Evolutionary conservation across 1,140 invertebrate genomes (phyloP).

Genomic region (Melanaphis sacchari): DNA sequence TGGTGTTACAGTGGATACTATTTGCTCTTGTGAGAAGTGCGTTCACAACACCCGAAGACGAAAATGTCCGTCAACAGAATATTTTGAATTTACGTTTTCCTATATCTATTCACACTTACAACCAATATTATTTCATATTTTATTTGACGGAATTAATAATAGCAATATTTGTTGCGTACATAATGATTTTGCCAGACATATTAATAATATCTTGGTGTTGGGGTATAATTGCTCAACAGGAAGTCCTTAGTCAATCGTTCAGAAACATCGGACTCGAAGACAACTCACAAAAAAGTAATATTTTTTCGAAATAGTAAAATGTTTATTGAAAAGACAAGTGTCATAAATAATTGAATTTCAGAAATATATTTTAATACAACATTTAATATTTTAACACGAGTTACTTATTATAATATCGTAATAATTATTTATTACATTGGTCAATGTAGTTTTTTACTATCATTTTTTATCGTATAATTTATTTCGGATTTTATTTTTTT

Average conservation of each 20-base stretch:
- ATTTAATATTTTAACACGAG: too few species aligned
- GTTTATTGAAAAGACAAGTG: too few species aligned
- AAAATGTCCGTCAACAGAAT: background rate
- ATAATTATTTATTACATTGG: too few species aligned
- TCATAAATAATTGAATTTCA: too few species aligned
- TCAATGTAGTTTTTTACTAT: too few species aligned
- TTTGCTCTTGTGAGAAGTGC: background rate
- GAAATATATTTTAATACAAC: too few species aligned
- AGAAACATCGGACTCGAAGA: background rate
- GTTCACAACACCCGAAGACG: background rate
- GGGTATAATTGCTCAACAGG: background rate
- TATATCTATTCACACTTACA: background rate
- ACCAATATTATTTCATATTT: background rate
- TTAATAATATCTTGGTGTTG: background rate
- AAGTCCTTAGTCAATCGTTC: background rate
- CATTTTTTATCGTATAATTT: too few species aligned
- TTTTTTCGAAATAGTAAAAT: background rate
- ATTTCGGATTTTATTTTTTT: too few species aligned
- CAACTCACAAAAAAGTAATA: background rate
- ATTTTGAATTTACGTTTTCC: background rate
- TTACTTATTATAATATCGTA: too few species aligned
- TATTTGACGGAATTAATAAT: background rate
- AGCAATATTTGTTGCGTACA: background rate
- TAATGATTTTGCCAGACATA: background rate
- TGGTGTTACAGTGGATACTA: background rate